These are phyloP conservation scores for Thalpophila matura DNA, from an alignment of 2,888 invertebrate genomes.

Conservation along the genomic window DNA sequence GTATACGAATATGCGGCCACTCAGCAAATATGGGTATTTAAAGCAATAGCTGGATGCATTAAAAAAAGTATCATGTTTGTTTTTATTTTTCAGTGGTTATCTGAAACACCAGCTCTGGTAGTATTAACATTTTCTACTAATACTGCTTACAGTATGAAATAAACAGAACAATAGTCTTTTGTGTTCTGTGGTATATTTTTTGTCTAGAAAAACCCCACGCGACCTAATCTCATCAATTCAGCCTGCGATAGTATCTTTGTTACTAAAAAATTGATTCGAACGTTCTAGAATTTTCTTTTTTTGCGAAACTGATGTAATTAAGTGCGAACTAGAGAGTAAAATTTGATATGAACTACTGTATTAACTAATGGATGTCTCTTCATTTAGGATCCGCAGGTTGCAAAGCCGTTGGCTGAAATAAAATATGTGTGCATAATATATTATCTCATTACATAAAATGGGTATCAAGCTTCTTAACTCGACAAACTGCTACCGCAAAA, in stretches of 20 bases:
- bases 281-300: constrained; percentile 26
- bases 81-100: constrained; percentile 26
- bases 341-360: no score
- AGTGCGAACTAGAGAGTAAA: no score
- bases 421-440: no score
- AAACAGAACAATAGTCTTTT: constrained; percentile 26
- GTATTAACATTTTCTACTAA: constrained; percentile 33
- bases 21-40: constrained; percentile 8
- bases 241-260: constrained; percentile 6
- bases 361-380: no score
- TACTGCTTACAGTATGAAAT: constrained; percentile 12
- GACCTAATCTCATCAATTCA: constrained; percentile 36
- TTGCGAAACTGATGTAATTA: constrained; percentile 19
- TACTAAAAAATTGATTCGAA: constrained; percentile 31
- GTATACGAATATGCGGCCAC: constrained; percentile 6
- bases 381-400: no score
- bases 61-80: constrained; percentile 18
- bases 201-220: constrained; percentile 27
- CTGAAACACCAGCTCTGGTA: constrained; percentile 16
- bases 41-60: neutral
- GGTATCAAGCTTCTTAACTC: no score
- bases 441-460: no score
- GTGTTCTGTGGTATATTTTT: constrained; percentile 34
- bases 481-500: constrained; percentile 7
- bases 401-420: no score